Evolutionary conservation across 2,113 vertebrate species (phyloP).

Genomic region (Salvator merianae): DNA sequence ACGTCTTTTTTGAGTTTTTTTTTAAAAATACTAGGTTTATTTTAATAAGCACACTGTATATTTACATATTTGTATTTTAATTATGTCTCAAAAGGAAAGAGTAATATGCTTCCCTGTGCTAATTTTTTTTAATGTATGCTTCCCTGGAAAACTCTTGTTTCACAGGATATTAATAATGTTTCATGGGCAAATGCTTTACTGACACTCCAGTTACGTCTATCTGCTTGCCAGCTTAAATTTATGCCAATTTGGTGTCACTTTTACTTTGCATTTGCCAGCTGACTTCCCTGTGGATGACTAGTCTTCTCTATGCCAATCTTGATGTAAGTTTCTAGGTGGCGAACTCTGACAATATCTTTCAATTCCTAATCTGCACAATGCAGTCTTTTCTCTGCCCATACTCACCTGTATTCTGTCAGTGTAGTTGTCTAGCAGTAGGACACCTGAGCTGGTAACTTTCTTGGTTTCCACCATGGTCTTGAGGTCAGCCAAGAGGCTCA

Average conservation of each 20-base stretch:
- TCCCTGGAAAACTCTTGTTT: not conserved
- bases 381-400: not conserved
- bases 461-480: constrained; percentile 98
- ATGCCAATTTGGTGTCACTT: not conserved
- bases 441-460: constrained; percentile 94
- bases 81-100: not conserved
- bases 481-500: constrained; percentile 92
- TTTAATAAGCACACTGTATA: no score
- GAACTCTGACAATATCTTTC: no score
- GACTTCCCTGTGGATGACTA: not conserved
- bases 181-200: not conserved
- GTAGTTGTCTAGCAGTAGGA: constrained; percentile 91
- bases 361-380: not conserved
- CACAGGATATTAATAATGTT: not conserved
- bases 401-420: constrained; percentile 90
- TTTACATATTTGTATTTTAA: no score
- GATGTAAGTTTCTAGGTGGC: not conserved
- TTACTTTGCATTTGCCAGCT: not conserved
- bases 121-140: not conserved
- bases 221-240: not conserved
- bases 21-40: no score
- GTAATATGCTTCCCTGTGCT: not conserved
- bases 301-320: not conserved
- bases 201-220: not conserved
- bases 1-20: no score